These are phyloP conservation scores for Allygus modestus DNA, from an alignment of 2,888 invertebrate genomes.

Conservation along the genomic window DNA sequence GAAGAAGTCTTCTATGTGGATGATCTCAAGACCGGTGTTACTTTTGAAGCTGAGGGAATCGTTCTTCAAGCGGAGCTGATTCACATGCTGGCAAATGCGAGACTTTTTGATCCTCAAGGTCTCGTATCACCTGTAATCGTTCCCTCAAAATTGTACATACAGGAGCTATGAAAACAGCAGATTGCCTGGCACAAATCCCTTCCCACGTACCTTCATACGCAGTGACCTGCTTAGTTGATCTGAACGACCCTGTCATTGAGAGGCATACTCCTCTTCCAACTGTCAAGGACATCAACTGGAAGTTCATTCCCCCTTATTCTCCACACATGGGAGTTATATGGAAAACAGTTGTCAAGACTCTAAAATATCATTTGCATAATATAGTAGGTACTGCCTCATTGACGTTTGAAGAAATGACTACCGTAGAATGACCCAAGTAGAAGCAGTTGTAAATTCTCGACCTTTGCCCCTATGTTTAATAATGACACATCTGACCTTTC, in stretches of 20 bases:
- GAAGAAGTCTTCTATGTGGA: slow-evolving; percentile 35
- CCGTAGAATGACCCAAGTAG: slow-evolving; percentile 67
- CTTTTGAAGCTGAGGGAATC: not conserved
- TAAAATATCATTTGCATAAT: too few relatives aligned
- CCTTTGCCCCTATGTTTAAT: slow-evolving; percentile 67
- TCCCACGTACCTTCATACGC: not conserved
- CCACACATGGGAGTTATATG: too few relatives aligned
- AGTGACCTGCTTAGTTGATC: not conserved
- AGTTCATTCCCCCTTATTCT: slow-evolving; percentile 65
- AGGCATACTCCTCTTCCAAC: not conserved
- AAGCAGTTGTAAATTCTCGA: slow-evolving; percentile 69
- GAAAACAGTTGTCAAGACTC: too few relatives aligned
- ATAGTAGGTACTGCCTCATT: slow-evolving; percentile 12
- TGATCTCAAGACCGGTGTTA: slow-evolving; percentile 40
- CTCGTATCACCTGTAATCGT: not conserved
- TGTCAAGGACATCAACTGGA: slow-evolving; percentile 67
- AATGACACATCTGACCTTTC: slow-evolving; percentile 66
- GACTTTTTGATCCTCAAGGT: not conserved
- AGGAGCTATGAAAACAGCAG: not conserved
- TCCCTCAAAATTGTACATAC: not conserved
- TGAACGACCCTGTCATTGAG: not conserved
- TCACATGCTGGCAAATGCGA: not conserved
- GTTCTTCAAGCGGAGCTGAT: not conserved
- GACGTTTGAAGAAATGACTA: slow-evolving; percentile 66
- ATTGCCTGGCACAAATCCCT: too few relatives aligned